Conservation (phyloP, 1,140 invertebrate species). For the Bombus polaris region DNA sequence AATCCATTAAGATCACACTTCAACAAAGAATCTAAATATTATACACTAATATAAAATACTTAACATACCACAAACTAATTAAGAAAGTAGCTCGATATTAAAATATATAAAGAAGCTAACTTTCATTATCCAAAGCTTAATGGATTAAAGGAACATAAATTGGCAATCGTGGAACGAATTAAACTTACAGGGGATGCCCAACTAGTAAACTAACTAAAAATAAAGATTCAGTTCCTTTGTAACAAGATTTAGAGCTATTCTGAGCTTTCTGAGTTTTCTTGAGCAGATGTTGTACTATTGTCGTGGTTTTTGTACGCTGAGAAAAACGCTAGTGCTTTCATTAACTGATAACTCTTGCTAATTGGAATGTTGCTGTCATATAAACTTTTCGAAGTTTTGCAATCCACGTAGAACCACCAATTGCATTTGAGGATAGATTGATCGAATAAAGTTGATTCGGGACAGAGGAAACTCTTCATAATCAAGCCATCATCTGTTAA, state of each 20-base stretch:
- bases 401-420: conserved; percentile 96
- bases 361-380: conserved; percentile 95
- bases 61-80: neutral
- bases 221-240: neutral
- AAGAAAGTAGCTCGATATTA: too few species aligned
- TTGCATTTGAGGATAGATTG: conserved; percentile 95
- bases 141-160: conserved; percentile 35
- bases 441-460: conserved; percentile 94
- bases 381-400: conserved; percentile 89
- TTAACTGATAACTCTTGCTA: conserved; percentile 94
- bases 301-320: conserved; percentile 89
- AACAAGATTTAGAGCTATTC: neutral
- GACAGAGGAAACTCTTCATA: conserved; percentile 94
- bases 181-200: neutral
- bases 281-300: conserved; percentile 65
- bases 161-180: conserved; percentile 44
- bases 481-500: conserved; percentile 93
- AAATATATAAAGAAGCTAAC: neutral
- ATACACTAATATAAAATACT: neutral
- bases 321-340: conserved; percentile 94
- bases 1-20: conserved; percentile 17
- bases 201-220: conserved; percentile 40
- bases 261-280: conserved; percentile 32
- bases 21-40: neutral
- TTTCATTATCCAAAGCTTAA: conserved; percentile 19